A percentile compares a stretch with the other conserved stretches of the same genome.
phyloP scores from a whole-genome alignment of 2,113 vertebrate species.

The Notarius lentiginosus region DNA sequence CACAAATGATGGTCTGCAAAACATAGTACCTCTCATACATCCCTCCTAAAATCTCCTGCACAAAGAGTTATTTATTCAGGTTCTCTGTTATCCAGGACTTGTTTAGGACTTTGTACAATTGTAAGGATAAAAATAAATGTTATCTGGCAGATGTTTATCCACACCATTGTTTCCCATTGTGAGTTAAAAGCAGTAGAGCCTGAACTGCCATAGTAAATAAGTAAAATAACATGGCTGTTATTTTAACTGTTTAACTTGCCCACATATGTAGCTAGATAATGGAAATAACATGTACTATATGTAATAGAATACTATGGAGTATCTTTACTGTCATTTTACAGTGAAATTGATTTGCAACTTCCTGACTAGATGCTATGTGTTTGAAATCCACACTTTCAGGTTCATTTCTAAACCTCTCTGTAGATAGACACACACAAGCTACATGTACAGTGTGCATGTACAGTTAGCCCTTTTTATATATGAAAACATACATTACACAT shows the following conservation, averaged over 20 bases:
- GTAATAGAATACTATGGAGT: neutral
- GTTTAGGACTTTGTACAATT: neutral
- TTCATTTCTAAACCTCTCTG: neutral
- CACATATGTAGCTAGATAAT: neutral
- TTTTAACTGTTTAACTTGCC: neutral
- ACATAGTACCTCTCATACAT: neutral
- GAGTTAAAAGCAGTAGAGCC: neutral
- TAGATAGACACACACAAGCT: neutral
- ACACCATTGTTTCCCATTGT: neutral
- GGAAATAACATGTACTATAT: neutral
- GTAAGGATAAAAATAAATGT: neutral
- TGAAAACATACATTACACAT: neutral
- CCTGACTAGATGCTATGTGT: neutral
- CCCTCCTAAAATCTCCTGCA: neutral
- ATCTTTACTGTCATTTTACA: neutral
- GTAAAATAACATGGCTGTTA: neutral
- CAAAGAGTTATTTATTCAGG: neutral
- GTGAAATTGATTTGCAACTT: neutral
- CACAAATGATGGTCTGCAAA: conserved; percentile 3
- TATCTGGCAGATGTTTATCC: neutral
- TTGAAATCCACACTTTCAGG: neutral
- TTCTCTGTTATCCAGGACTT: neutral
- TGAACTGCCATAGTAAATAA: neutral
- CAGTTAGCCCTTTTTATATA: neutral
- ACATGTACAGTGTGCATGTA: neutral